Conservation (phyloP, 2,113 vertebrate genomes). For the Callionymus lyra region DNA sequence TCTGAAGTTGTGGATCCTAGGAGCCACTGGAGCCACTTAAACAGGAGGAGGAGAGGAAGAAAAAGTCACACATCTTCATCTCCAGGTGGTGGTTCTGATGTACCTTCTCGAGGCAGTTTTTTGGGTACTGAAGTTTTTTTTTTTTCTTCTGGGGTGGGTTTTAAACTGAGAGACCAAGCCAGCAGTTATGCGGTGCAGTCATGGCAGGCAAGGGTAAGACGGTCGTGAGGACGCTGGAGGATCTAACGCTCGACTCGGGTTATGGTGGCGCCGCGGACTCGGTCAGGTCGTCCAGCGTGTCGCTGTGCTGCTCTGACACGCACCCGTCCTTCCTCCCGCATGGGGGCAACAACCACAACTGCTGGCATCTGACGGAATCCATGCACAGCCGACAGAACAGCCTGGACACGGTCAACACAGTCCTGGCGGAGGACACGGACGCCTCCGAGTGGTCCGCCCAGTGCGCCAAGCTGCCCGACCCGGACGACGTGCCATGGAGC, state of each 20-base stretch:
- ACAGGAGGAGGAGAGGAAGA: too few species aligned
- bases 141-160: too few species aligned
- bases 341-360: conserved; percentile 75
- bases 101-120: too few species aligned
- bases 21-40: conserved; percentile 5
- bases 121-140: too few species aligned
- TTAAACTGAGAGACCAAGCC: conserved; percentile 49
- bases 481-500: conserved; percentile 72
- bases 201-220: conserved; percentile 90
- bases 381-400: conserved; percentile 97
- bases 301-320: conserved; percentile 71
- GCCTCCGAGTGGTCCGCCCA: conserved; percentile 87
- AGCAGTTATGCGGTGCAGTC: conserved; percentile 91
- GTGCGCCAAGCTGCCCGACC: conserved; percentile 70
- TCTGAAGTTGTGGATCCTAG: conserved; percentile 48
- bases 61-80: too few species aligned
- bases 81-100: too few species aligned
- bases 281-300: conserved; percentile 74
- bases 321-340: conserved; percentile 57
- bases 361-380: conserved; percentile 94
- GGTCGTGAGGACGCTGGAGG: conserved; percentile 72
- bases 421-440: conserved; percentile 77
- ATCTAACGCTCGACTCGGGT: conserved; percentile 76
- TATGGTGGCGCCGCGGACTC: conserved; percentile 77
- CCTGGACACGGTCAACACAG: conserved; percentile 95